Conservation (phyloP, 2,797 vertebrate species). For the Aselliscus stoliczkanus region DNA sequence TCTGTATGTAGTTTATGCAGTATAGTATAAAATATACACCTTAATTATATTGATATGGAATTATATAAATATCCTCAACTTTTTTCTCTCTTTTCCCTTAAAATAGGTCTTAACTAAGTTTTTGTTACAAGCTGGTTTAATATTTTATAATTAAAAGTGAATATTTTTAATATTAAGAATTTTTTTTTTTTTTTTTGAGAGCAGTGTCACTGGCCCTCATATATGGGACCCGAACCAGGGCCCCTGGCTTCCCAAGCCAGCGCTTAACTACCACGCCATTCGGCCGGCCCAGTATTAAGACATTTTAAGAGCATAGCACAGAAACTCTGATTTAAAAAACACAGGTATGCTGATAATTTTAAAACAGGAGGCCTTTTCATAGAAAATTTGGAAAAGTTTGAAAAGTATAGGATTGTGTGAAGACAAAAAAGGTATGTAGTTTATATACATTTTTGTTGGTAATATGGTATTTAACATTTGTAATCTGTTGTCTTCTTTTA, state of each 20-base stretch:
- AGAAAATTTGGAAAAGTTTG: neutral
- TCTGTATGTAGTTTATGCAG: neutral
- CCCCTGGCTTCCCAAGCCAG: too few relatives aligned
- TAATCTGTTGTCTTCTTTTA: neutral
- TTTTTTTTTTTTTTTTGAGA: too few relatives aligned
- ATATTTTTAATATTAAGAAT: neutral
- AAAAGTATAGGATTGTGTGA: neutral
- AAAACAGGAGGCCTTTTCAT: neutral
- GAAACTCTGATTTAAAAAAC: neutral
- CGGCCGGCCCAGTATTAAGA: too few relatives aligned
- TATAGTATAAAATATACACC: neutral
- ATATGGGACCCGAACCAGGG: too few relatives aligned
- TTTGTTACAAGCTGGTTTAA: neutral
- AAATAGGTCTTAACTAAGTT: neutral
- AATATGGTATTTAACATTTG: neutral
- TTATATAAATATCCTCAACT: neutral
- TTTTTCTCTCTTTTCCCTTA: neutral
- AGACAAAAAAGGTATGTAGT: neutral
- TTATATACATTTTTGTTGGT: neutral
- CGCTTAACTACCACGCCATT: too few relatives aligned
- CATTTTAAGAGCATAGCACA: neutral
- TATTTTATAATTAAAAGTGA: slow-evolving; percentile 13
- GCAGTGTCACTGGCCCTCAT: too few relatives aligned
- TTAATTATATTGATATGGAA: neutral
- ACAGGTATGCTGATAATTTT: neutral